Conservation (phyloP, 2,113 vertebrate genomes). For the Hystrix brachyura region DNA sequence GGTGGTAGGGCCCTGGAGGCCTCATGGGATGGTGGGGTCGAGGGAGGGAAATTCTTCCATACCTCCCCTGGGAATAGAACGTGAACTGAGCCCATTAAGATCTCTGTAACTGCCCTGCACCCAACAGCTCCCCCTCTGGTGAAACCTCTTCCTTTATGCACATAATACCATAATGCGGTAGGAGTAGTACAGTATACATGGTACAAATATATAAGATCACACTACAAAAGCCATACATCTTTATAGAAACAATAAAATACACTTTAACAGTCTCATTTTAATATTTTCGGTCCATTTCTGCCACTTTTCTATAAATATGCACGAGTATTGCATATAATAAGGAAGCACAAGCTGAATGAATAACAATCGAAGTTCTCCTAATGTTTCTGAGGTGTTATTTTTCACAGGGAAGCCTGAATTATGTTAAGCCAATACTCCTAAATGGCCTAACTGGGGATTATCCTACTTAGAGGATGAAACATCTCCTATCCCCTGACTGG, state of each 20-base stretch:
- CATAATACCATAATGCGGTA: neutral
- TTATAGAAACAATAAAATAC: neutral
- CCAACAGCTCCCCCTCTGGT: too few relatives aligned
- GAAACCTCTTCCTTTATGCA: neutral
- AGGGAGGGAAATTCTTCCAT: neutral
- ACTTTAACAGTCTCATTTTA: neutral
- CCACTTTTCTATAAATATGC: neutral
- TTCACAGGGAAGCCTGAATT: neutral
- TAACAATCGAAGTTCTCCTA: neutral
- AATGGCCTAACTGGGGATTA: neutral
- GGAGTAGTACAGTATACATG: neutral
- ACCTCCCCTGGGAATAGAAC: neutral
- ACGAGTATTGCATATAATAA: neutral
- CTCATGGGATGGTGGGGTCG: neutral
- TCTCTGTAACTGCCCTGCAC: neutral
- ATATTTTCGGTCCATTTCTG: neutral
- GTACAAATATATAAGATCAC: neutral
- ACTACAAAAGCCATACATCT: neutral
- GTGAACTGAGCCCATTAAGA: neutral
- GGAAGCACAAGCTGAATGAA: neutral
- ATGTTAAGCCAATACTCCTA: neutral
- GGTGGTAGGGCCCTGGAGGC: neutral
- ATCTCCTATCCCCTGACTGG: neutral
- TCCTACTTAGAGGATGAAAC: neutral
- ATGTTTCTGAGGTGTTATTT: slow-evolving; percentile 13